Evolutionary conservation across 37 sponge, comb jelly and placozoan genomes (phyloP).

Genomic region (Diacarnus erythraeanus): DNA sequence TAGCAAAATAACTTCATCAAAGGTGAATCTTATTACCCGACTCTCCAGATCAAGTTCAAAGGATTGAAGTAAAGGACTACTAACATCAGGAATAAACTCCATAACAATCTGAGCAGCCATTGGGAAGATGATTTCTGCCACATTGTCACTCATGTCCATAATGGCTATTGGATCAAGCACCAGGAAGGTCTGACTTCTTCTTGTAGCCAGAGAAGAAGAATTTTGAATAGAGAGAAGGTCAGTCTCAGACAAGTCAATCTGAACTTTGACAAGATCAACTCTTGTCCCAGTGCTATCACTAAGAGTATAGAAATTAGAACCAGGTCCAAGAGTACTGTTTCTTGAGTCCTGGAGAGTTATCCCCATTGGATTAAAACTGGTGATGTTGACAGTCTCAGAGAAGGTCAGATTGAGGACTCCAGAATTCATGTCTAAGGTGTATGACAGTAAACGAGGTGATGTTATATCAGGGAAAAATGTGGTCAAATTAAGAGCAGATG

Average conservation of each 20-base stretch:
- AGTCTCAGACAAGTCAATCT: slow-evolving; percentile 23
- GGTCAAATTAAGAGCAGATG: slow-evolving; percentile 26
- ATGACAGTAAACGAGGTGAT: slow-evolving; percentile 38
- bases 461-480: slow-evolving; percentile 43
- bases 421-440: slow-evolving; percentile 60
- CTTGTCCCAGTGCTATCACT: slow-evolving; percentile 13
- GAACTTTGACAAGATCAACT: slow-evolving; percentile 25
- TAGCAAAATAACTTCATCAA: slow-evolving; percentile 64
- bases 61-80: slow-evolving; percentile 40
- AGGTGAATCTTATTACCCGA: slow-evolving; percentile 60
- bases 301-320: slow-evolving; percentile 28
- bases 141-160: slow-evolving; percentile 47
- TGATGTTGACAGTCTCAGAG: slow-evolving; percentile 66
- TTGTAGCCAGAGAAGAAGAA: slow-evolving; percentile 46
- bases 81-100: slow-evolving; percentile 40
- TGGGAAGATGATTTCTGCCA: slow-evolving; percentile 18
- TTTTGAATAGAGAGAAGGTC: slow-evolving; percentile 57
- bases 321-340: slow-evolving; percentile 19
- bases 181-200: slow-evolving; percentile 51
- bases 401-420: slow-evolving; percentile 56
- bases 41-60: slow-evolving; percentile 64
- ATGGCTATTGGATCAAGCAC: slow-evolving; percentile 32
- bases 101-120: slow-evolving; percentile 16
- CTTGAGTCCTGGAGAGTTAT: slow-evolving; percentile 56
- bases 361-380: slow-evolving; percentile 42